Conservation (phyloP, 2,797 vertebrate genomes). For the Microcaecilia unicolor region DNA sequence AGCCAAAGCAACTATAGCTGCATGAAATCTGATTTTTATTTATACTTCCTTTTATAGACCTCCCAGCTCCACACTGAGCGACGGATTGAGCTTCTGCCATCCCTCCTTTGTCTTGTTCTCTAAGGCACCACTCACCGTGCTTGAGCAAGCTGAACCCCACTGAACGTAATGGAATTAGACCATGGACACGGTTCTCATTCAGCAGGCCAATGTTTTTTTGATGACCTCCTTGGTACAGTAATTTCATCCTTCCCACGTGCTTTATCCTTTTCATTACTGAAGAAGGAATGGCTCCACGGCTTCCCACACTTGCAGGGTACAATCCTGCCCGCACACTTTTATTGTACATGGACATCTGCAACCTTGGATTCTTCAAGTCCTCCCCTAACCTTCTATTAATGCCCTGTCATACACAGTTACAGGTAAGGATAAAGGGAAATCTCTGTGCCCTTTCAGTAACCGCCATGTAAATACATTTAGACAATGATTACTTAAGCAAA, state of each 20-base stretch:
- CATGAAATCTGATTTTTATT: too few species aligned
- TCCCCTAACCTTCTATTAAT: not conserved
- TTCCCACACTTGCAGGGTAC: not conserved
- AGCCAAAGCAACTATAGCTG: too few species aligned
- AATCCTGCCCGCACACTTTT: not conserved
- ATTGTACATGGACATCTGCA: conserved; percentile 2
- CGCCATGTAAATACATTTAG: too few species aligned
- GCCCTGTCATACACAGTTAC: too few species aligned
- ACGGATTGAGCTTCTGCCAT: too few species aligned
- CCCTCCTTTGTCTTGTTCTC: too few species aligned
- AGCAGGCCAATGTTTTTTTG: not conserved
- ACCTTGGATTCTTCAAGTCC: not conserved
- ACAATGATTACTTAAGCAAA: too few species aligned
- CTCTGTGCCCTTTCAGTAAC: not conserved
- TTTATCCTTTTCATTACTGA: conserved; percentile 6
- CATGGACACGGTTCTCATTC: not conserved
- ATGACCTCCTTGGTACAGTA: not conserved
- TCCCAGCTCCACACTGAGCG: too few species aligned
- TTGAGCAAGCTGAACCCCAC: not conserved
- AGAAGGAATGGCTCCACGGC: conserved; percentile 7
- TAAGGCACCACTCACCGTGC: too few species aligned
- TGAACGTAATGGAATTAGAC: not conserved
- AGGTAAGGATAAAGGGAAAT: not conserved
- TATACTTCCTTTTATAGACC: too few species aligned
- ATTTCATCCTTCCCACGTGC: conserved; percentile 6